Conservation (phyloP, 2,113 vertebrate genomes). For the Paracyprichromis sp. region DNA sequence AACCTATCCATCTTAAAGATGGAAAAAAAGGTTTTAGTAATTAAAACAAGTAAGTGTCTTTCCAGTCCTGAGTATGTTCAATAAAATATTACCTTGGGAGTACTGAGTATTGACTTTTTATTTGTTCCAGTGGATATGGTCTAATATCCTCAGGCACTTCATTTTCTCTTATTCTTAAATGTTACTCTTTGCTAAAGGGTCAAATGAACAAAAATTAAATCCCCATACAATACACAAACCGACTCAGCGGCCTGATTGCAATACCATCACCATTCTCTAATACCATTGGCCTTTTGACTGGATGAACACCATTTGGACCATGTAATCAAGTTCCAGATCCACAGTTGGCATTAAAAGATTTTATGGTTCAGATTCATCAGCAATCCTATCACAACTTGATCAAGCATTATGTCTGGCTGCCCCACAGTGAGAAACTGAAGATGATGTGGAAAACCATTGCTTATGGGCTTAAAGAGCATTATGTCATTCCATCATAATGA, state of each 20-base stretch:
- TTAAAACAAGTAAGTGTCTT: neutral
- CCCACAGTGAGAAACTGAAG: constrained; percentile 28
- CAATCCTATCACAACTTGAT: constrained; percentile 25
- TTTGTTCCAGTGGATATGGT: constrained; percentile 21
- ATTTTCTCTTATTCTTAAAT: neutral
- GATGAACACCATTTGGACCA: neutral
- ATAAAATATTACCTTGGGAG: neutral
- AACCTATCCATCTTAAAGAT: neutral
- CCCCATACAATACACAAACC: neutral
- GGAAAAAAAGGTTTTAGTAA: neutral
- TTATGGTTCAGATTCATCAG: constrained; percentile 27
- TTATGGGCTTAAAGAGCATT: constrained; percentile 33
- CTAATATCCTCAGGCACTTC: neutral
- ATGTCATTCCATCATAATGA: constrained; percentile 28
- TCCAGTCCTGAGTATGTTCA: neutral
- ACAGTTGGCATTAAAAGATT: constrained; percentile 16
- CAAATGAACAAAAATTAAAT: neutral
- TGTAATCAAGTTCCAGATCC: constrained; percentile 3
- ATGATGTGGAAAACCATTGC: constrained; percentile 15
- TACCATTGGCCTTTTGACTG: constrained; percentile 1
- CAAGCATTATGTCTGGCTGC: constrained; percentile 16
- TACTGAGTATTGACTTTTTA: neutral
- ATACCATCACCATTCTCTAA: neutral
- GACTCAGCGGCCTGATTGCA: neutral
- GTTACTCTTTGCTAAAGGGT: neutral